Evolutionary conservation across 2,797 vertebrate species (phyloP), one percentile per base, ranked within the genome.

Genomic region (Adrianichthys oophorus): DNA sequence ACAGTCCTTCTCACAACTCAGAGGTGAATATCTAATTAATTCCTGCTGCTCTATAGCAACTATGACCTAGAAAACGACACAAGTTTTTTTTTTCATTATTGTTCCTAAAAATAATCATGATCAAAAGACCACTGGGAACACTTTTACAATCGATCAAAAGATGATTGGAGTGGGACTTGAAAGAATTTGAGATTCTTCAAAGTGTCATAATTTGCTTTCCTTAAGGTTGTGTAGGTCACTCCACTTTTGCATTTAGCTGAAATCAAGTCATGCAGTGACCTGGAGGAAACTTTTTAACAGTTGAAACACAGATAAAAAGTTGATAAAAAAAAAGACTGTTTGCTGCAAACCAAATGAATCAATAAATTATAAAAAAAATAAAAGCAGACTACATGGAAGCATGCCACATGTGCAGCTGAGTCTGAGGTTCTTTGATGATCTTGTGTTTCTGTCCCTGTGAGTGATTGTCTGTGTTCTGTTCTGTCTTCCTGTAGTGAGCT

Each of bases 401-500:
- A 12, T 10, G 12, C 48, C 69, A 41, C 61, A 46, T 64, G 44
- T 71, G 77, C 69, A 76, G 82, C 76, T 79, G 86, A 84, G 86
- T 78, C 60, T 74, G 85, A 86, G 87, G 88, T 89, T 91, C 81
- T 89, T 86, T 90, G 85, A 85, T 86, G 86, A 90, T 90, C 86
- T 87, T 88, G 86, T 88, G 80, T 87, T 81, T 87, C 81, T 89
- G 82, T 88, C 82, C 86, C 78, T 92, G 85, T 92, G 86, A 89
- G 90, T 92, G 90, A 92, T 83, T 87, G 90, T 92, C 73, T 91
- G 85, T 92, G 84, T 88, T 91, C 82, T 92, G 88, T 90, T 92
- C 87, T 92, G 89, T 91, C 88, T 91, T 89, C 83, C 88, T 90
- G 85, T 88, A 90, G 87, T 93, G 87, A 92, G 92, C 89, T 91